Evolutionary conservation across 2,888 invertebrate species (phyloP).

Genomic region (Trissoscelio sp.): DNA sequence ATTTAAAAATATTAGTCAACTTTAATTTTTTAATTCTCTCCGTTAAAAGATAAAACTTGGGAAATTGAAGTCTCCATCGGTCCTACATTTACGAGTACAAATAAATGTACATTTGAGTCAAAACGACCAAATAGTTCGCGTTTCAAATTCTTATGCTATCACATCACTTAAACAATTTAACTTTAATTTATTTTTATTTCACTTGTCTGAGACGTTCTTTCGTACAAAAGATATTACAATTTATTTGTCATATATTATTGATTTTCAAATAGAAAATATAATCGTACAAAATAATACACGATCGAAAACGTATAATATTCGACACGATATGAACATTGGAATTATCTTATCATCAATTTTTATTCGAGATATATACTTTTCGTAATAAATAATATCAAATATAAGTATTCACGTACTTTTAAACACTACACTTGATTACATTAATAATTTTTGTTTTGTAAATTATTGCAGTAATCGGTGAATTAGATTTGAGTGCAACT

Average conservation of each 20-base stretch:
- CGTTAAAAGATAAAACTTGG: too few species aligned
- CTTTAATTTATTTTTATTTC: background rate
- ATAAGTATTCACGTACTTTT: conserved; percentile 31
- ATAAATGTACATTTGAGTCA: conserved; percentile 20
- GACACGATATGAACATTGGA: background rate
- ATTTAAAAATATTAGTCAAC: too few species aligned
- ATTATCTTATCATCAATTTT: background rate
- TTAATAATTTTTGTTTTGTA: conserved; percentile 11
- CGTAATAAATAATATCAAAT: conserved; percentile 45
- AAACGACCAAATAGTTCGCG: background rate
- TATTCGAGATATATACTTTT: background rate
- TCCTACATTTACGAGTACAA: conserved; percentile 11
- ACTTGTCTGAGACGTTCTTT: background rate
- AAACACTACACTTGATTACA: conserved; percentile 12
- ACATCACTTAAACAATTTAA: conserved; percentile 19
- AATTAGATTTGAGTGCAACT: conserved; percentile 17
- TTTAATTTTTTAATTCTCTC: too few species aligned
- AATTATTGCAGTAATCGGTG: conserved; percentile 28
- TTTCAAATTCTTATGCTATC: conserved; percentile 17
- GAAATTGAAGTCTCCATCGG: too few species aligned
- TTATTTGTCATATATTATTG: conserved; percentile 34
- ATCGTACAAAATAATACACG: conserved; percentile 26
- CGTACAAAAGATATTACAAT: conserved; percentile 44
- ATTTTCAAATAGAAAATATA: conserved; percentile 30
- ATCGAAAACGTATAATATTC: conserved; percentile 10